Conservation (phyloP, 1,140 invertebrate genomes). For the Ectropis grisescens region DNA sequence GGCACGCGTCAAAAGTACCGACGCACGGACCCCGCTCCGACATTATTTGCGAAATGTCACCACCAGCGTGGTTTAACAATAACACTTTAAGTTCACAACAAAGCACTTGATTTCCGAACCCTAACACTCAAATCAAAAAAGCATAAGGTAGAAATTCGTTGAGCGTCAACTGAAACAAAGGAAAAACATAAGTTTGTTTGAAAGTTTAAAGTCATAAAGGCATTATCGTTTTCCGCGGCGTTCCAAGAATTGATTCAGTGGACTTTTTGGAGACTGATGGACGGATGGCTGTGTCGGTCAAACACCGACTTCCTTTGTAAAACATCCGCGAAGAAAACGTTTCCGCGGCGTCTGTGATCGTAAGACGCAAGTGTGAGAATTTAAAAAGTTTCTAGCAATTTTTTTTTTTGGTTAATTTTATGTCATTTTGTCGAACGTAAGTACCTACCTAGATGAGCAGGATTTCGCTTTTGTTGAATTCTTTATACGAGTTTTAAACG, state of each 20-base stretch:
- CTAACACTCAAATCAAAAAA: neutral
- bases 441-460: too few species aligned
- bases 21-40: constrained; percentile 11
- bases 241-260: constrained; percentile 47
- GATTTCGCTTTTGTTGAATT: too few species aligned
- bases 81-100: constrained; percentile 2
- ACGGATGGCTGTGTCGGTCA: constrained; percentile 35
- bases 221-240: constrained; percentile 51
- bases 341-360: neutral
- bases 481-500: too few species aligned
- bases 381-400: neutral
- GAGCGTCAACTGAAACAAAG: neutral
- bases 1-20: constrained; percentile 19
- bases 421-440: too few species aligned
- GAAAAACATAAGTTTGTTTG: constrained; percentile 2
- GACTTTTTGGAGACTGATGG: constrained; percentile 30
- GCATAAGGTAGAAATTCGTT: too few species aligned
- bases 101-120: neutral
- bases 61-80: constrained; percentile 31
- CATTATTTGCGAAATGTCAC: constrained; percentile 38
- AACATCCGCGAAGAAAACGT: constrained; percentile 9
- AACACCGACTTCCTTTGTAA: constrained; percentile 52
- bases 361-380: neutral
- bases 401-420: neutral
- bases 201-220: constrained; percentile 29